A percentile compares a stretch with the other conserved stretches of the same genome.
These are phyloP conservation scores for Altica lythri DNA, from an alignment of 2,888 invertebrate species.

Conservation along the genomic window DNA sequence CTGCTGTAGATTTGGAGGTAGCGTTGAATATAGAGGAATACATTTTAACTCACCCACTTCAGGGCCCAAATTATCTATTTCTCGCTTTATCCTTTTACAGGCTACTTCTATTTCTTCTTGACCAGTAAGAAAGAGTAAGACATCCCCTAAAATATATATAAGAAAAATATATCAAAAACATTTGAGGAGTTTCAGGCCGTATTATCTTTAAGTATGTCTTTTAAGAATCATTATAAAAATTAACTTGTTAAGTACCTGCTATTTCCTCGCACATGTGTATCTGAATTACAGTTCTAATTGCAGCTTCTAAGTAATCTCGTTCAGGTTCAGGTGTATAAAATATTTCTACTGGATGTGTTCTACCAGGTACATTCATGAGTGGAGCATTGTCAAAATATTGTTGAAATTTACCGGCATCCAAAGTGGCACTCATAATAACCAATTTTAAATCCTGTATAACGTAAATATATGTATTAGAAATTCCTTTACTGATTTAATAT, in stretches of 20 bases:
- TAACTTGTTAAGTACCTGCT: conserved; percentile 81
- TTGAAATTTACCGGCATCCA: conserved; percentile 99
- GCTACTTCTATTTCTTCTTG: conserved; percentile 98
- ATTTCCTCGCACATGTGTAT: conserved; percentile 97
- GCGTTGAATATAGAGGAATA: conserved; percentile 97
- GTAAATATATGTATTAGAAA: too few relatives aligned
- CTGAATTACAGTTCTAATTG: conserved; percentile 92
- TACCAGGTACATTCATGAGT: conserved; percentile 96
- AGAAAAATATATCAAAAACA: too few relatives aligned
- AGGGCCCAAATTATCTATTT: conserved; percentile 94
- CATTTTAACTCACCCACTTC: conserved; percentile 98
- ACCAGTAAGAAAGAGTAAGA: conserved; percentile 57
- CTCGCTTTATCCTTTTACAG: conserved; percentile 94
- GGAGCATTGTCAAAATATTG: conserved; percentile 99
- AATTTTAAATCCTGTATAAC: conserved; percentile 78
- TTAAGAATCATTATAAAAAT: too few relatives aligned
- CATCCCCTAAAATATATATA: conserved; percentile 32
- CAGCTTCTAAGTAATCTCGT: conserved; percentile 96
- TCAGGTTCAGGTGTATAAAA: conserved; percentile 99
- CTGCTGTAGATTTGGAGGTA: conserved; percentile 96
- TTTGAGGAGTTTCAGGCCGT: too few relatives aligned
- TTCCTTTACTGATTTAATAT: too few relatives aligned
- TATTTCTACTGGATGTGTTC: conserved; percentile 95
- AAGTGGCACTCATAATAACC: conserved; percentile 98
- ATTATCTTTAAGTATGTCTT: too few relatives aligned